A percentile compares a stretch with the other conserved stretches of the same genome.
Conservation (phyloP, 2,797 vertebrate genomes). For the Potorous gilbertii region DNA sequence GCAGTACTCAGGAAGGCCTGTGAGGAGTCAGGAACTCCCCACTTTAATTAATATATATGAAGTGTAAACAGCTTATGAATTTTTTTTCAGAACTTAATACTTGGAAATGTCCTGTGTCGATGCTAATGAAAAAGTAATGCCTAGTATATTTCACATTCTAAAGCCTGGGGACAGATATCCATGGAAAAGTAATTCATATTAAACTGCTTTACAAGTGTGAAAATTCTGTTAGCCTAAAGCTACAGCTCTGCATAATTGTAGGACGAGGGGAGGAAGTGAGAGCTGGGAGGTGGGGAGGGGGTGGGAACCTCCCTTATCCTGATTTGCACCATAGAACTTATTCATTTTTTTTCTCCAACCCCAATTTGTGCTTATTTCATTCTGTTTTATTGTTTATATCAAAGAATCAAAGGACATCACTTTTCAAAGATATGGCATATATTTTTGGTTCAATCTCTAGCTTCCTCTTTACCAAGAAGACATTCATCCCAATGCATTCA, state of each 20-base stretch:
- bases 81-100: slow-evolving; percentile 74
- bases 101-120: slow-evolving; percentile 67
- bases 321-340: slow-evolving; percentile 49
- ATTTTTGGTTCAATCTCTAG: slow-evolving; percentile 69
- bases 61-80: slow-evolving; percentile 76
- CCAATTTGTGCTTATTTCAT: slow-evolving; percentile 62
- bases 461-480: slow-evolving; percentile 47
- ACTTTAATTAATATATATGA: slow-evolving; percentile 62
- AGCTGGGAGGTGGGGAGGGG: neutral
- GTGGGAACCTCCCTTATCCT: slow-evolving; percentile 43
- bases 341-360: slow-evolving; percentile 30
- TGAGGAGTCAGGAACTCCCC: slow-evolving; percentile 60
- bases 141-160: slow-evolving; percentile 72
- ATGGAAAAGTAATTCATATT: slow-evolving; percentile 78
- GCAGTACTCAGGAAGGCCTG: slow-evolving; percentile 40
- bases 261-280: neutral
- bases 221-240: slow-evolving; percentile 81
- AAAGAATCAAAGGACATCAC: slow-evolving; percentile 53
- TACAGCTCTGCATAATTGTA: slow-evolving; percentile 70
- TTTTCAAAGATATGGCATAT: slow-evolving; percentile 66
- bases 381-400: slow-evolving; percentile 61
- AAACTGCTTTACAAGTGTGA: slow-evolving; percentile 81
- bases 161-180: slow-evolving; percentile 76
- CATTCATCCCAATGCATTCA: slow-evolving; percentile 74
- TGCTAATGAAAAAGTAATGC: slow-evolving; percentile 78